Base-by-base conservation (phyloP, 2,113 vertebrate genomes). In the Ptilonorhynchus violaceus region DNA sequence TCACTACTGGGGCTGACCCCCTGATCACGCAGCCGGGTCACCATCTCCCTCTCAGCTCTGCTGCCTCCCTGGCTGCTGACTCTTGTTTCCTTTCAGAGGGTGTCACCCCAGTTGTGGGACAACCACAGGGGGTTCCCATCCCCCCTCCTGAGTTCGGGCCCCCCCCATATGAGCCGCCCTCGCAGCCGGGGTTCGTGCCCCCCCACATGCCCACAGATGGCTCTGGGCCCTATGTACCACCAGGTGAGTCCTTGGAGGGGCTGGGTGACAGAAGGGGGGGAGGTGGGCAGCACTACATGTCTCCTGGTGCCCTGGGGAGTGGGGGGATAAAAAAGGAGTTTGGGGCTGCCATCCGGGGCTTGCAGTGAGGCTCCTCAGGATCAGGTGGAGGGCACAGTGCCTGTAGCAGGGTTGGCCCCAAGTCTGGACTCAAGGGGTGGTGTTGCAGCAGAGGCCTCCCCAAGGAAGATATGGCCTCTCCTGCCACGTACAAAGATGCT, bases 101-200 rank as follows among this genome's bases (percentile, higher is more conserved):
- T 4, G 96, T 96, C 31, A 89, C 98, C 22, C 95, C 98, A 7
- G 98, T 97, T 3, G 97, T 98, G 76, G 98, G 95, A 72, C 99
- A 99, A 47, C 98, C 98, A 10, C 98, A 98, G 30, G 98, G 98
- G 82, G 98, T 98, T 72, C 98, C 98, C 2, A 33, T 99, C 41
- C 99, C 98, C 50, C 99, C 99, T 68, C 98, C 99, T 50, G 99
- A 99, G 44, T 98, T 99, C 1, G 99, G 99, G 2, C 99, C 99
- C 18, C 99, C 99, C 23, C 99, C 99, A 0, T 99, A 99, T 6
- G 99, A 99, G 86, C 98, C 98, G 0, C 97, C 98, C 4, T 97
- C 97, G 0, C 98, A 99, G 69, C 98, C 98, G 0, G 98, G 99
- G 47, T 99, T 99, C 3, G 89, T 99, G 17, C 98, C 99, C 11